These are phyloP conservation scores for Takifugu rubripes DNA, from an alignment of 2,797 vertebrate genomes.

Conservation along the genomic window DNA sequence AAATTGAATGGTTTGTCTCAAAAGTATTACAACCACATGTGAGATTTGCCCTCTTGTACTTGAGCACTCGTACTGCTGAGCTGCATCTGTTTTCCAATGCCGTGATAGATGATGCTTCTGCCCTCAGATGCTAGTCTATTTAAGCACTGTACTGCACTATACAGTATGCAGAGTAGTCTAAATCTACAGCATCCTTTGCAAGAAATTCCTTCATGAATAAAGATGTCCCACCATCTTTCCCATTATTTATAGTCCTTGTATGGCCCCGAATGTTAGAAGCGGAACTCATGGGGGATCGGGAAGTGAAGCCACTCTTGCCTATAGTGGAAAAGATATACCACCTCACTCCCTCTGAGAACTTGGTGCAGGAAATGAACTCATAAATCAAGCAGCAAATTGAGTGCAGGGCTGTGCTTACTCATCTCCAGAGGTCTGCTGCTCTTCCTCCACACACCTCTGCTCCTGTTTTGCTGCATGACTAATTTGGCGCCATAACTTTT, in stretches of 20 bases:
- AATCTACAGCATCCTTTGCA: conserved; percentile 28
- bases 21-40: no score
- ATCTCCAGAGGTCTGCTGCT: conserved; percentile 68
- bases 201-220: conserved; percentile 62
- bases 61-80: background rate
- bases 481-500: conserved; percentile 49
- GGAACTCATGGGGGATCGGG: conserved; percentile 56
- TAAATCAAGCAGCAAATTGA: conserved; percentile 74
- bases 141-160: conserved; percentile 3
- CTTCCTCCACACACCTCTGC: conserved; percentile 60
- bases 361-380: conserved; percentile 68
- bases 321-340: conserved; percentile 63
- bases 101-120: conserved; percentile 6
- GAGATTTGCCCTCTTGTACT: no score
- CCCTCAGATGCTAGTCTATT: conserved; percentile 10
- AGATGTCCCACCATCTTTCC: conserved; percentile 50
- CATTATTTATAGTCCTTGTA: conserved; percentile 68
- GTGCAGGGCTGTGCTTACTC: conserved; percentile 67
- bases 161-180: conserved; percentile 21
- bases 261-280: conserved; percentile 48
- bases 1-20: no score
- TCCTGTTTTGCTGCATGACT: conserved; percentile 60
- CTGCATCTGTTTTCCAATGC: conserved; percentile 3
- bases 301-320: conserved; percentile 59
- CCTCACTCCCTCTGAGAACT: conserved; percentile 63